phyloP scores from a whole-genome alignment of 2,888 invertebrate species.

The Ormyrus rosae region DNA sequence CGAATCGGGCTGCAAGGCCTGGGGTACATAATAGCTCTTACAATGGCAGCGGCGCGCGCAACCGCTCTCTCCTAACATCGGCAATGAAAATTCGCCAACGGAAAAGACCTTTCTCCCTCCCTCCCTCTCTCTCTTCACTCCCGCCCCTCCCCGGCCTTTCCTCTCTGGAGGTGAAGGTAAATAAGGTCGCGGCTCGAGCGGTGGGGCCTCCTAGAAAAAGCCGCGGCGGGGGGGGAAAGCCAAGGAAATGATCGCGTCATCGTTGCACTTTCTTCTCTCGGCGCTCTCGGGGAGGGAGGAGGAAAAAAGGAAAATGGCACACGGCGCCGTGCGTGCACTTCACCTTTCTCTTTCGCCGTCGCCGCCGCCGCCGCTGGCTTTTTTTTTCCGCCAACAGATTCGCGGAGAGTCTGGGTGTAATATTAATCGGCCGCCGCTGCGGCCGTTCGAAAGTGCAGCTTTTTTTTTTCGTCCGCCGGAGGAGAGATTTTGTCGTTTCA shows the following conservation, averaged over 20 bases:
- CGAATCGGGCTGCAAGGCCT: too few relatives aligned
- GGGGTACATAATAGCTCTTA: too few relatives aligned
- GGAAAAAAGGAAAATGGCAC: constrained; percentile 58
- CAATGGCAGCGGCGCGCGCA: not conserved
- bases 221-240: constrained; percentile 18
- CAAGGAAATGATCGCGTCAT: constrained; percentile 56
- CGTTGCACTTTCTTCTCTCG: constrained; percentile 71
- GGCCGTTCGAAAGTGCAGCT: constrained; percentile 32
- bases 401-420: not conserved
- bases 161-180: constrained; percentile 54
- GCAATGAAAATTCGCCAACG: constrained; percentile 26
- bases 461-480: not conserved
- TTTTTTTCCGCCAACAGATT: not conserved
- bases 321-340: constrained; percentile 65
- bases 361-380: not conserved
- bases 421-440: constrained; percentile 9
- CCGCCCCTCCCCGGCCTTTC: not conserved
- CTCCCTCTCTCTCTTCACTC: not conserved
- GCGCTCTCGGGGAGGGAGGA: not conserved
- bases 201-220: constrained; percentile 18
- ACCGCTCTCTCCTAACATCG: not conserved
- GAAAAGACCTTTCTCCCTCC: constrained; percentile 42
- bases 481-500: too few relatives aligned
- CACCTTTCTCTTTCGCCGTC: constrained; percentile 71
- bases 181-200: constrained; percentile 48